Base-by-base conservation (phyloP, 2,113 vertebrate genomes). In the Deroptyus accipitrinus region DNA sequence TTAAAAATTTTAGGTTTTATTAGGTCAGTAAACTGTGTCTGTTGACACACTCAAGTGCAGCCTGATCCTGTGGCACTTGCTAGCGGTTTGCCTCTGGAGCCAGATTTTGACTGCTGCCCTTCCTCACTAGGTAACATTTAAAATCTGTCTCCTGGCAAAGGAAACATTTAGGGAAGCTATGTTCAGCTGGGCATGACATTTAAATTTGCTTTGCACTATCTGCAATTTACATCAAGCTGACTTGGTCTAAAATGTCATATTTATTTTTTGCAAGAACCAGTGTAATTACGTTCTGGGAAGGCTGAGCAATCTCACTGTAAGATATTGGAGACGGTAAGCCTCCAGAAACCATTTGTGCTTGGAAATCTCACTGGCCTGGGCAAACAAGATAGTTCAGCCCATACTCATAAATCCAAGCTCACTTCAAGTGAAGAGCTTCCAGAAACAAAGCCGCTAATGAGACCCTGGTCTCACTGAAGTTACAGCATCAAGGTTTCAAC, bases 181-280 rank as follows among this genome's bases (percentile, higher is more conserved):
- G 11, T 93, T 88, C 64, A 94, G 57, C 79, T 75, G 55, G 68
- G 69, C 35, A 66, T 92, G 83, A 91, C 89, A 88, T 96, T 95
- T 91, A 91, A 93, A 84, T 91, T 81, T 91, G 49, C 83, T 87
- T 92, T 91, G 28, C 25, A 41, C 55, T 95, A 69, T 86, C 87
- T 86, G 35, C n/a, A 86, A 68, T 83, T 92, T 83, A 68, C 48
- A 95, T 96, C 88, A 88, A 75, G 54, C 66, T 79, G 77, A 91
- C 77, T 78, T 69, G 30, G 52, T 69, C 77, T 87, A 77, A 92
- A 93, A 92, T 93, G 76, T 90, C 77, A 11, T 88, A 72, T 66
- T 94, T 95, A 31, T 87, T 89, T 86, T 95, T 92, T 83, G 22
- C 62, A 87, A 72, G 44, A 88, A 75, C 20, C 44, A 75, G 17